Evolutionary conservation across 2,797 vertebrate species (phyloP).

Genomic region (Falco biarmicus): DNA sequence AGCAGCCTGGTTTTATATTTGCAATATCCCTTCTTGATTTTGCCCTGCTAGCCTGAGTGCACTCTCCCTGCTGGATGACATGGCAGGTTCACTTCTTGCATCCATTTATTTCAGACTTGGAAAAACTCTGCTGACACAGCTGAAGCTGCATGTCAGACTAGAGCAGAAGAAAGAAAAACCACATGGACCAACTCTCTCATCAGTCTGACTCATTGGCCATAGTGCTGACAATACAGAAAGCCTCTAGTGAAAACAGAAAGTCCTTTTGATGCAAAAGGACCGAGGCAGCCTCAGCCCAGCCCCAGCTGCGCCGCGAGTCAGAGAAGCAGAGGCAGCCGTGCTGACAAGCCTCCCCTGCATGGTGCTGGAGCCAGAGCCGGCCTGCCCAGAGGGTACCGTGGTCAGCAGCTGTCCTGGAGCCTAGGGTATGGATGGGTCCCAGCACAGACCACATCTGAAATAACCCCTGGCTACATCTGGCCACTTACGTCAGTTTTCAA

Average conservation of each 20-base stretch:
- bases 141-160: neutral
- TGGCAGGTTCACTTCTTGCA: neutral
- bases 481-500: neutral
- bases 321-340: neutral
- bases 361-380: neutral
- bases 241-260: neutral
- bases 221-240: neutral
- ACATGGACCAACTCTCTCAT: neutral
- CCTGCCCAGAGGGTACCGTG: neutral
- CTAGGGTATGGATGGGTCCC: neutral
- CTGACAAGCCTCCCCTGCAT: accelerated
- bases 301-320: neutral
- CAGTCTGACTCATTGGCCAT: neutral
- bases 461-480: neutral
- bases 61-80: neutral
- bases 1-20: neutral
- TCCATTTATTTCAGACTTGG: neutral
- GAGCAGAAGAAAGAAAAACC: neutral
- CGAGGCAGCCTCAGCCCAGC: neutral
- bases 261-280: neutral
- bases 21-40: neutral
- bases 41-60: neutral
- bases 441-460: no score
- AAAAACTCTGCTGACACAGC: neutral
- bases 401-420: neutral